Evolutionary conservation across 2,113 vertebrate species (phyloP), one percentile per base, ranked within the genome.

Genomic region (Tonatia bakeri): DNA sequence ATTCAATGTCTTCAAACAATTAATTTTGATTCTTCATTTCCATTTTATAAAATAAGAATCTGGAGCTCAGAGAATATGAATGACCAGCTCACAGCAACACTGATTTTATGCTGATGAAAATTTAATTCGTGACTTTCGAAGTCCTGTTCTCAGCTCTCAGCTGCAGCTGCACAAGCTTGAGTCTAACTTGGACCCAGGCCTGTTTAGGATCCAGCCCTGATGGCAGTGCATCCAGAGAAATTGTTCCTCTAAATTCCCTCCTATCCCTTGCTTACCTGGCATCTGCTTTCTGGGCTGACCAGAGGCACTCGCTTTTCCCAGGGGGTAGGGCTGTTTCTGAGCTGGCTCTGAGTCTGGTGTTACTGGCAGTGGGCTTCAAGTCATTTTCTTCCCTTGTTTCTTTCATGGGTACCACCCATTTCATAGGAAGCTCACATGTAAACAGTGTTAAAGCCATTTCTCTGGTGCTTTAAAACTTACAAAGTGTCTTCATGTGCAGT

Each of bases 341-440:
- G 16, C 19, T 13, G 33, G 12, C 38, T 85, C 26, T 28, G 54
- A 59, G 45, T 0, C 86, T 47, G 33, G 0, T 6, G 77, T 0
- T 40, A 9, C n/a, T 70, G 28, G 22, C 19, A 45, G 0, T 75
- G 1, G 26, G 33, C 20, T 89, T 72, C 0, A 0, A 17, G 65
- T 1, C 5, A 26, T 36, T 26, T 43, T 8, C n/a, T 43, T 70
- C 40, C 4, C 36, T 47, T 50, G 6, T 6, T 45, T 24, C 1
- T 17, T 93, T 22, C 24, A 61, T 20, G 16, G 14, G 3, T 5
- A n/a, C 7, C 72, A 59, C 15, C 85, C 59, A 61, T 85, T 95
- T 36, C 90, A 95, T 20, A 5, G 26, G 80, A 94, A 73, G 54
- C 16, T 61, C 64, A 94, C 67, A 83, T 45, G 89, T 36, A 85